Conservation (phyloP, 2,113 vertebrate species). For the Gymnorhina tibicen region DNA sequence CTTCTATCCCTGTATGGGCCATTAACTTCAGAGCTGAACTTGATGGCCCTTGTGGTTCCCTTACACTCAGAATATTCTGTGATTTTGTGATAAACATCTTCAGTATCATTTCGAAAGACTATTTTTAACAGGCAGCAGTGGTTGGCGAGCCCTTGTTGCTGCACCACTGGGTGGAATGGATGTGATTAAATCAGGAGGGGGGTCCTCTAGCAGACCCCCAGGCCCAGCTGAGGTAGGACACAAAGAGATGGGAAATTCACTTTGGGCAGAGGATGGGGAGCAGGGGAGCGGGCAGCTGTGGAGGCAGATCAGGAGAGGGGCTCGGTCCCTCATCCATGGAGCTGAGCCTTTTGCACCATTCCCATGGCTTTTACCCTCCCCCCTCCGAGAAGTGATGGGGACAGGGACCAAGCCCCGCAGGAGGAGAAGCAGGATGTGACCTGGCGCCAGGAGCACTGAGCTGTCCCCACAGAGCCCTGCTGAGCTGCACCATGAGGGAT, state of each 20-base stretch:
- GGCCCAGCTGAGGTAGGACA: neutral
- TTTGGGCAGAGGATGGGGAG: neutral
- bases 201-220: neutral
- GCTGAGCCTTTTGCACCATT: neutral
- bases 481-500: neutral
- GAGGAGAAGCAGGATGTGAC: neutral
- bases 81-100: neutral
- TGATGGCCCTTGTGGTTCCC: neutral
- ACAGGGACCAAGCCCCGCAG: neutral
- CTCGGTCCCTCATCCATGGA: neutral
- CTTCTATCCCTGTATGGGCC: too few relatives aligned
- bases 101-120: neutral
- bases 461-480: neutral
- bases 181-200: neutral
- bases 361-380: neutral
- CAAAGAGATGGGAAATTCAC: neutral
- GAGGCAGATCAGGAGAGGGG: neutral
- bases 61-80: neutral
- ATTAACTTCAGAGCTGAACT: neutral
- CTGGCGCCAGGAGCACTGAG: fast-evolving
- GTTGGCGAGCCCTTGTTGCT: fast-evolving
- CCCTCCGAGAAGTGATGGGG: fast-evolving
- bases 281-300: fast-evolving
- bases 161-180: neutral
- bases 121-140: neutral